Evolutionary conservation across 2,113 vertebrate species (phyloP).

Genomic region (Acanthochromis polyacanthus): DNA sequence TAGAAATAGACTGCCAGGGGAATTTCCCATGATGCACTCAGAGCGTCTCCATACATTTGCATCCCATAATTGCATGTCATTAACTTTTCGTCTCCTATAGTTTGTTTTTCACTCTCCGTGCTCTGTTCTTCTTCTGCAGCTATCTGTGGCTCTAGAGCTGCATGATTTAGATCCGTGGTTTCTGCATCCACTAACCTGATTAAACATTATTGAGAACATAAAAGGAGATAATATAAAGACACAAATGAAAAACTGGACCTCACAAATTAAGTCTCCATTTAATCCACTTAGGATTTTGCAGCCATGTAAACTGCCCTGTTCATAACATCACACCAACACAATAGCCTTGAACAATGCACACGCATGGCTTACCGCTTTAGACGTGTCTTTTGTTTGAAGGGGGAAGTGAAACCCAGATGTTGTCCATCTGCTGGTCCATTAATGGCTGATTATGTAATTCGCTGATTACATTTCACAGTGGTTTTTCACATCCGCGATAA

Average conservation of each 20-base stretch:
- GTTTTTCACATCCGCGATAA: constrained; percentile 8
- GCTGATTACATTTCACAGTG: constrained; percentile 14
- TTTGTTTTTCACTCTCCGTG: neutral
- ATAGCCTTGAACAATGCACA: neutral
- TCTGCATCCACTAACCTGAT: no score
- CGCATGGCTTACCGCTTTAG: neutral
- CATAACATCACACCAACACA: neutral
- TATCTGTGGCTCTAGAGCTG: neutral
- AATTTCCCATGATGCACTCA: no score
- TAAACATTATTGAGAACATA: neutral
- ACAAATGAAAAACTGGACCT: neutral
- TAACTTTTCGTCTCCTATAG: neutral
- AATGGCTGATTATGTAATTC: constrained; percentile 59
- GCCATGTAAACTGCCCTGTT: neutral
- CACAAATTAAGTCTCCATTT: neutral
- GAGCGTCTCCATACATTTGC: no score
- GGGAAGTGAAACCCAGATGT: constrained; percentile 61
- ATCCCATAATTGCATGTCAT: no score
- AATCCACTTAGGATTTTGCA: neutral
- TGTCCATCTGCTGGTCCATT: constrained; percentile 57
- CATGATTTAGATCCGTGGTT: neutral
- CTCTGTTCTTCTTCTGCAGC: neutral
- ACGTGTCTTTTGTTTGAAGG: constrained; percentile 8
- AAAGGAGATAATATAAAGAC: neutral
- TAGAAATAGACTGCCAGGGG: no score